Conservation (phyloP, 2,888 invertebrate genomes). For the Cosmorhoe ocellata region DNA sequence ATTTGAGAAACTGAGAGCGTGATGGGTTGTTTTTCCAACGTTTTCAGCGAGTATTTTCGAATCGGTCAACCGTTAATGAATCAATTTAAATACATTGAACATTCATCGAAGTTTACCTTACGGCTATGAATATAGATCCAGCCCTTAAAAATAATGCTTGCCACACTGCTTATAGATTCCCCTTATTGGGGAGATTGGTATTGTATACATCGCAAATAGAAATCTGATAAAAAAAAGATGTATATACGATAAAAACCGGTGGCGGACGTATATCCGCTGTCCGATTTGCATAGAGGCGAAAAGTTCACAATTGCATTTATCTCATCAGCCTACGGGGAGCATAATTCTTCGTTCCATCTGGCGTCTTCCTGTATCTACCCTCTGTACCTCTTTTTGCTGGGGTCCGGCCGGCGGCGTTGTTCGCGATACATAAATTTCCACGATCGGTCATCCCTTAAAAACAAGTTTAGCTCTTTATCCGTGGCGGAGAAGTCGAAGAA, state of each 20-base stretch:
- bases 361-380: conserved; percentile 79
- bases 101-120: conserved; percentile 65
- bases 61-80: conserved; percentile 66
- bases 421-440: conserved; percentile 81
- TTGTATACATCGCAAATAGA: conserved; percentile 56
- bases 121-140: conserved; percentile 54
- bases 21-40: conserved; percentile 56
- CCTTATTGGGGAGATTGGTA: conserved; percentile 44
- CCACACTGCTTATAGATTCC: conserved; percentile 46
- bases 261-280: conserved; percentile 64
- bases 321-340: conserved; percentile 80
- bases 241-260: conserved; percentile 53
- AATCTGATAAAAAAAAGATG: conserved; percentile 58
- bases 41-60: conserved; percentile 58
- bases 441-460: conserved; percentile 83
- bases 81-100: conserved; percentile 73
- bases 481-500: conserved; percentile 76
- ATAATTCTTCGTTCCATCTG: conserved; percentile 80
- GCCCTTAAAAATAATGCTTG: conserved; percentile 58
- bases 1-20: conserved; percentile 43
- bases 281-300: conserved; percentile 79
- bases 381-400: conserved; percentile 70
- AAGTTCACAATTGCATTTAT: conserved; percentile 81
- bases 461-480: conserved; percentile 82
- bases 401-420: conserved; percentile 74